Evolutionary conservation across 2,113 vertebrate species (phyloP).

Genomic region (Lepus timidus): DNA sequence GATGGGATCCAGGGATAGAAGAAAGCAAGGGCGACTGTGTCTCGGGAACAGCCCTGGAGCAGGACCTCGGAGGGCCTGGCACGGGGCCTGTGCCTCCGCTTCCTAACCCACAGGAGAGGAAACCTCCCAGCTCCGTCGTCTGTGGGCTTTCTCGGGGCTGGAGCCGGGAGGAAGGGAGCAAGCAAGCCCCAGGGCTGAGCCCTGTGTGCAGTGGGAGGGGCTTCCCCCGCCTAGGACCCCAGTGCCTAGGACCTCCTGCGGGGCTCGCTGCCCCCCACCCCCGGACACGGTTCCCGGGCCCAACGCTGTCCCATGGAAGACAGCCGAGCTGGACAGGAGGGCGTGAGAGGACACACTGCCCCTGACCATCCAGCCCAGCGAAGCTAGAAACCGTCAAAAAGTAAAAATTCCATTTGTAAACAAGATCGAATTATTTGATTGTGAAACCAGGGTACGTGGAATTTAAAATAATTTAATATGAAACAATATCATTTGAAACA

Average conservation of each 20-base stretch:
- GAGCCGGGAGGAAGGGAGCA: too few relatives aligned
- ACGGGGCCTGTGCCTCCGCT: accelerated
- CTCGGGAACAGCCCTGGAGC: background rate
- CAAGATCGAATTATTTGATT: conserved; percentile 84
- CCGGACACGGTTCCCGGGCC: background rate
- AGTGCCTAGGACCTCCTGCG: background rate
- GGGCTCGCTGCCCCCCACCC: accelerated
- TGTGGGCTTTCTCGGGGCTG: background rate
- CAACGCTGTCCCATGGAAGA: background rate
- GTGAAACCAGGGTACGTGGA: conserved; percentile 82
- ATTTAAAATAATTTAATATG: conserved; percentile 83
- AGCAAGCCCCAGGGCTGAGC: background rate
- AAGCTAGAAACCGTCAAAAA: conserved; percentile 77
- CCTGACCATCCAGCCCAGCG: conserved; percentile 62
- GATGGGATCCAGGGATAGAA: accelerated
- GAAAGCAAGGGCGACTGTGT: too few relatives aligned
- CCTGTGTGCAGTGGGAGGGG: accelerated
- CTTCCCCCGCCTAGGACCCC: background rate
- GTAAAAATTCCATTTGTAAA: conserved; percentile 85
- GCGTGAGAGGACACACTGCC: conserved; percentile 71
- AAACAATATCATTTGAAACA: conserved; percentile 81
- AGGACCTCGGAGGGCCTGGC: accelerated
- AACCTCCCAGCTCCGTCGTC: background rate
- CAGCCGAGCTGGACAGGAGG: conserved; percentile 37
- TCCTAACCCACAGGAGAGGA: too few relatives aligned